Base-by-base conservation (phyloP, 2,797 vertebrate species). In the Emys orbicularis region DNA sequence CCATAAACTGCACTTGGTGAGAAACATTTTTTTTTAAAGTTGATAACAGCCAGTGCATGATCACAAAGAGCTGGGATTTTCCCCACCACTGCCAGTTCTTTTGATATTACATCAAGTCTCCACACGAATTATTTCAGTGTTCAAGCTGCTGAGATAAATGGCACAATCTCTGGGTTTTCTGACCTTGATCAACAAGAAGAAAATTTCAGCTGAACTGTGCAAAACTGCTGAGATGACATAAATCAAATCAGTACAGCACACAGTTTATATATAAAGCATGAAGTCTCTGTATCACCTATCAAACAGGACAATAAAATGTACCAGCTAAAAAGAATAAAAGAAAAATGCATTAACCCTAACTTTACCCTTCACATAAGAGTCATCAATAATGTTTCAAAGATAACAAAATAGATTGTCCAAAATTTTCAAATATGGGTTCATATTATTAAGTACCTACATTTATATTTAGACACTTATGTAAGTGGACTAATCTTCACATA, bases 131-230 rank as follows among this genome's bases (percentile, higher is more conserved):
- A 88, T 50, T 90, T 91, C 49, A 87, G 89, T 68, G 53, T 44
- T 96, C 85, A 86, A 83, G 83, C 91, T 92, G 87, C 92, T 86
- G 83, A 97, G 95, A 98, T 92, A 97, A 95, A 97, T 90, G 93
- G 86, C 61, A 94, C 92, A 95, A 95, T 86, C 81, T 59, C 54
- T 52, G 79, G n/a, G 82, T 93, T 94, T 90, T 94, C 93, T 98
- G 97, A 98, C 96, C 97, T 98, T 96, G 92, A 97, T 97, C 95
- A 97, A 96, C 87, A 96, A 56, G 79, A 97, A 95, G 59, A 97
- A 92, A 93, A 97, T 96, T 97, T 98, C 96, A 98, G 96, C 96
- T 98, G 96, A 98, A 97, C 83, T 77, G 91, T 97, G 96, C 97
- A 98, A 95, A 98, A 97, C 61, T 74, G 50, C 92, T 81, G 54